Evolutionary conservation across 2,797 vertebrate species (phyloP), one percentile per base, ranked within the genome.

Genomic region (Garrulus glandarius): DNA sequence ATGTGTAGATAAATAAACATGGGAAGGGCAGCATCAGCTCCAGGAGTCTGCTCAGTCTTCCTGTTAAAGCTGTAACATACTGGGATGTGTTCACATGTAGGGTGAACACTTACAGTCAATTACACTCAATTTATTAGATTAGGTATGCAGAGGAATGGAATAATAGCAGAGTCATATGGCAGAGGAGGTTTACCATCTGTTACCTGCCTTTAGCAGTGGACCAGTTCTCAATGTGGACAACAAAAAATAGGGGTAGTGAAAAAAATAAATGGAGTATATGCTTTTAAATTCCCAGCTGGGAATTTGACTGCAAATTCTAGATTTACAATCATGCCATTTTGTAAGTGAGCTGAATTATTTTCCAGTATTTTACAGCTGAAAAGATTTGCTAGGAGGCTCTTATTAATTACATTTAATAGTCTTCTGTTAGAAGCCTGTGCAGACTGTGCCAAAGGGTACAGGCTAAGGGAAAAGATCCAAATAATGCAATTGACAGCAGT

Each of bases 81-180:
- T 39, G 56, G 27, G 59, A 91, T 53, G 34, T 6, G 3, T 80
- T 90, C 88, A 72, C 81, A 77, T 57, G 53, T 64, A 84, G 72
- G 59, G 52, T 63, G 60, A 84, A 88, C n/a, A 37, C 26, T 89
- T 92, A 87, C 79, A 92, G 87, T 94, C 94, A 96, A 92, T 96
- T 96, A 91, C 79, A 82, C 64, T 78, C 83, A 30, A 83, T 94
- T 96, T 90, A 89, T 94, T 87, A 93, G 60, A 92, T 94, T 91
- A 91, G 68, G 72, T 92, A 85, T 84, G 69, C 89, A 74, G 65
- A 93, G 65, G 39, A 88, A 94, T 71, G 67, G 49, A 69, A 94
- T 94, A 94, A 89, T 86, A 92, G 69, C 39, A 50, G 43, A 91
- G 81, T 95, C 95, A 95, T 87, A 97, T 96, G 91, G 79, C 78